These are phyloP conservation scores for Mythimna albipuncta DNA, from an alignment of 2,888 invertebrate species.

Conservation along the genomic window DNA sequence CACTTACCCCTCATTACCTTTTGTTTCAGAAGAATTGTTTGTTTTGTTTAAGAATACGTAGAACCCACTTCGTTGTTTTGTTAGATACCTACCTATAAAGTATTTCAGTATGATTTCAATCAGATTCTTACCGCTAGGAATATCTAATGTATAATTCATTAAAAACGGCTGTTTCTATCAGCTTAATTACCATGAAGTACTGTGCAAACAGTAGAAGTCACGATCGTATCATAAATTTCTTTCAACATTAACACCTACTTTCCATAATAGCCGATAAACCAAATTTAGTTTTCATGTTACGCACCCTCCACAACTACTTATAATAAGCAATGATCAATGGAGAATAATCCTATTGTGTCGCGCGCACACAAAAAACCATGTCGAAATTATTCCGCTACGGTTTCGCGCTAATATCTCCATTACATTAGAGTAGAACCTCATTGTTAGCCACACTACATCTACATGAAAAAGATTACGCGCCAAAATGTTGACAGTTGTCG, in stretches of 20 bases:
- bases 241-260: slow-evolving; percentile 90
- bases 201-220: slow-evolving; percentile 84
- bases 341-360: slow-evolving; percentile 90
- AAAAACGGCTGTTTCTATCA: slow-evolving; percentile 14
- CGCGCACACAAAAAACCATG: slow-evolving; percentile 88
- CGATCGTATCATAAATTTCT: slow-evolving; percentile 87
- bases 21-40: slow-evolving; percentile 83
- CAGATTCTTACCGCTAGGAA: not conserved
- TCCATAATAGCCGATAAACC: slow-evolving; percentile 91
- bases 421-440: slow-evolving; percentile 83
- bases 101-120: not conserved
- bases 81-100: not conserved
- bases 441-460: slow-evolving; percentile 75
- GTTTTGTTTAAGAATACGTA: slow-evolving; percentile 66
- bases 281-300: slow-evolving; percentile 91
- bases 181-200: slow-evolving; percentile 73
- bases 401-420: slow-evolving; percentile 89
- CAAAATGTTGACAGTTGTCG: slow-evolving; percentile 88
- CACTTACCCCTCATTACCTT: slow-evolving; percentile 85
- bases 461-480: slow-evolving; percentile 86
- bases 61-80: slow-evolving; percentile 2
- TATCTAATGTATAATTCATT: slow-evolving; percentile 21
- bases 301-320: slow-evolving; percentile 88
- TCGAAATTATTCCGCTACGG: slow-evolving; percentile 89
- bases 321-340: slow-evolving; percentile 91